phyloP scores from a whole-genome alignment of 2,888 invertebrate species.

The Rhopalosiphum nymphaeae region DNA sequence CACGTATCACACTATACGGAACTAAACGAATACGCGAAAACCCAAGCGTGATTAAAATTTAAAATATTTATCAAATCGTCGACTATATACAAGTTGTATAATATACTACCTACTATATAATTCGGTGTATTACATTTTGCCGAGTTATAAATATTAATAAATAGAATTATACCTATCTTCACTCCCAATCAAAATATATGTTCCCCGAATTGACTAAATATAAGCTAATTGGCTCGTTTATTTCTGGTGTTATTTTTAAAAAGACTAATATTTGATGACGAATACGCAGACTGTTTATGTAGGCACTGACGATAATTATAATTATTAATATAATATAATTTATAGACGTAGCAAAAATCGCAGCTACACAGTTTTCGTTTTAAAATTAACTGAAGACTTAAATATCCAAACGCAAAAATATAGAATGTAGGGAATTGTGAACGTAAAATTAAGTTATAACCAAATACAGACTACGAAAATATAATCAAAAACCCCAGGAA shows the following conservation, averaged over 20 bases:
- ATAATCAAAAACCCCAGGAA: background rate
- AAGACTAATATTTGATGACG: background rate
- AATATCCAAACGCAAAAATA: background rate
- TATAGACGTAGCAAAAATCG: background rate
- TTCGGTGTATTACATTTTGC: background rate
- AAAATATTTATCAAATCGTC: background rate
- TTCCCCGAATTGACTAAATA: background rate
- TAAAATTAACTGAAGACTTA: background rate
- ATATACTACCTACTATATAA: background rate
- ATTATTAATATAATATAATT: background rate
- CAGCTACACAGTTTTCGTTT: background rate
- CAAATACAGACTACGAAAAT: background rate
- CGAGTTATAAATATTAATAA: background rate
- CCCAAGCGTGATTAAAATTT: background rate
- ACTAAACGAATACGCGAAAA: background rate
- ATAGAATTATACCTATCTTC: background rate
- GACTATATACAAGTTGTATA: background rate
- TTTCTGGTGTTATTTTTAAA: background rate
- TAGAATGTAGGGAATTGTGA: background rate
- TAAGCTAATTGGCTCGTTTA: background rate
- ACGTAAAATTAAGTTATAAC: background rate
- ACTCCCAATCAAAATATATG: background rate
- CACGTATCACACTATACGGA: background rate
- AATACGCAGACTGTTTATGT: background rate
- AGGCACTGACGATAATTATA: background rate